phyloP scores from a whole-genome alignment of 2,113 vertebrate species.

The Mugil cephalus region DNA sequence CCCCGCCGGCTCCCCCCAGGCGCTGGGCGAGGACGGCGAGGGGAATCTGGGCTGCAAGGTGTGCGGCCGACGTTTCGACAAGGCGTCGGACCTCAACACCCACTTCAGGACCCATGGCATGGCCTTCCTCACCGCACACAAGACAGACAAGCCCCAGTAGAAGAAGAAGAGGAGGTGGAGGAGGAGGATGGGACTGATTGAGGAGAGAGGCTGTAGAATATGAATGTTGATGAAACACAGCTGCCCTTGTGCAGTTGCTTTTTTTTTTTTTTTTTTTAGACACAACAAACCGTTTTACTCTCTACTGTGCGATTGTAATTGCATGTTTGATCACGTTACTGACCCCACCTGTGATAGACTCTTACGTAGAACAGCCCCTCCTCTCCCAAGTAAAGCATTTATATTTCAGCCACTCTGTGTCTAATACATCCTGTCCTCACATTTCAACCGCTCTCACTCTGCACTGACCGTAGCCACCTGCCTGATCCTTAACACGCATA shows the following conservation, averaged over 20 bases:
- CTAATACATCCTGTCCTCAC: slow-evolving; percentile 27
- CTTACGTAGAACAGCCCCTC: slow-evolving; percentile 26
- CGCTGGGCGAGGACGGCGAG: slow-evolving; percentile 72
- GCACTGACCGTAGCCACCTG: slow-evolving; percentile 62
- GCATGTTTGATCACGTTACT: slow-evolving; percentile 74
- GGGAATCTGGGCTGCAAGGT: slow-evolving; percentile 87
- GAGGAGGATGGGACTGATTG: neutral
- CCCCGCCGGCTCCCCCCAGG: slow-evolving; percentile 57
- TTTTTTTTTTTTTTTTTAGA: slow-evolving; percentile 62
- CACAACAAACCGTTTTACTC: slow-evolving; percentile 55
- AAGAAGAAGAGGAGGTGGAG: neutral
- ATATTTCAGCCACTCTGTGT: slow-evolving; percentile 59
- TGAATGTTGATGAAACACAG: slow-evolving; percentile 70
- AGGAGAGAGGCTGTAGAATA: slow-evolving; percentile 51
- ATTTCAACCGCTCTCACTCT: slow-evolving; percentile 44
- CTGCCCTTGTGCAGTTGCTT: slow-evolving; percentile 74
- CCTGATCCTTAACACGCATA: slow-evolving; percentile 46
- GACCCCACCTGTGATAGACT: slow-evolving; percentile 58
- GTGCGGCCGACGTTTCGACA: slow-evolving; percentile 91
- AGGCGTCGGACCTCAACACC: slow-evolving; percentile 92
- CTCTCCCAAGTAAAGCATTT: slow-evolving; percentile 46
- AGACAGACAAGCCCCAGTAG: slow-evolving; percentile 85
- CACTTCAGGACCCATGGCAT: slow-evolving; percentile 97
- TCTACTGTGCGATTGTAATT: slow-evolving; percentile 69
- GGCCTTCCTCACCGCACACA: slow-evolving; percentile 94